Percentiles rank a stretch among this genome's conserved stretches.
Conservation (phyloP, 2,113 vertebrate genomes). For the Chaenocephalus aceratus region DNA sequence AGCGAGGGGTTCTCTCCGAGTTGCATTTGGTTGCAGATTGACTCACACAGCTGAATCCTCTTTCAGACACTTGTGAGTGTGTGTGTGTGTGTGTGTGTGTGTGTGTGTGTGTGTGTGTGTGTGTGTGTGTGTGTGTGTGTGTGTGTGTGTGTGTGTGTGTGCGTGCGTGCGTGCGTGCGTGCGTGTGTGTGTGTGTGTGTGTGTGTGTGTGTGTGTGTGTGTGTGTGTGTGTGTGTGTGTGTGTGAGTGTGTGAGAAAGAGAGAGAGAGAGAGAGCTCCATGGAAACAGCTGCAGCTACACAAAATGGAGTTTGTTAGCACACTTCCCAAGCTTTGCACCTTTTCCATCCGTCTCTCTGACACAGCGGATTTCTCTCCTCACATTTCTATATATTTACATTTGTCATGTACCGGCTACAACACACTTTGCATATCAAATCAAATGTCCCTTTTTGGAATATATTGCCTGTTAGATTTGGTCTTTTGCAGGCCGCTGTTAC, state of each 20-base stretch:
- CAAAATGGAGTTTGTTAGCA: conserved; percentile 81
- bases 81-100: not conserved
- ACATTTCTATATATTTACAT: conserved; percentile 55
- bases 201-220: too few species aligned
- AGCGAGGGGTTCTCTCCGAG: conserved; percentile 48
- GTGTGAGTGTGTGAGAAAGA: not conserved
- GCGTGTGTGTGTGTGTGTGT: not conserved
- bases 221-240: too few species aligned
- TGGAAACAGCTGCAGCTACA: conserved; percentile 80
- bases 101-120: too few species aligned
- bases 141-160: too few species aligned
- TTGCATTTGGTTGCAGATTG: conserved; percentile 65
- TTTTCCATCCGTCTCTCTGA: conserved; percentile 68
- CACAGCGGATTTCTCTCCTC: conserved; percentile 55
- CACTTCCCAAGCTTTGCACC: conserved; percentile 68
- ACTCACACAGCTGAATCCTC: conserved; percentile 76
- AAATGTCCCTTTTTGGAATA: conserved; percentile 38
- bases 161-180: conserved; percentile 2
- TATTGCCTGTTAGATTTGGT: conserved; percentile 30
- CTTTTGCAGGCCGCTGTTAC: conserved; percentile 16
- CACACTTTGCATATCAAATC: conserved; percentile 51
- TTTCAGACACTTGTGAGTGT: conserved; percentile 63
- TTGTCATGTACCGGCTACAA: conserved; percentile 29
- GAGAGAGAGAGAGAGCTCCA: conserved; percentile 68
- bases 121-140: too few species aligned